Evolutionary conservation across 2,113 vertebrate genomes (phyloP).

Genomic region (Colossoma macropomum): DNA sequence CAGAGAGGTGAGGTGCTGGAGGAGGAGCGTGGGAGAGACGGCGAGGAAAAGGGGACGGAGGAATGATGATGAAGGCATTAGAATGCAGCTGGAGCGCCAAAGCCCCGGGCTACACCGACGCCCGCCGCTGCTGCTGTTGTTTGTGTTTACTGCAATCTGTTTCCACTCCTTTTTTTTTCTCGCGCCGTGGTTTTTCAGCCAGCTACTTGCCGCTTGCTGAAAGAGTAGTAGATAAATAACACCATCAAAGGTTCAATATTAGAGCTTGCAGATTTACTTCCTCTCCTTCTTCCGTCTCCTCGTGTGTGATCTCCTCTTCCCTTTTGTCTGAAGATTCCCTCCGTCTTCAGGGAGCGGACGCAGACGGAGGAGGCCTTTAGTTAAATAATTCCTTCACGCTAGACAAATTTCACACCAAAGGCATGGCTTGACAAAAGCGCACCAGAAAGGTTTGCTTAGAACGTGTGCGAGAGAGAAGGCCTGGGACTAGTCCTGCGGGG

Average conservation of each 20-base stretch:
- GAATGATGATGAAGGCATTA: conserved; percentile 54
- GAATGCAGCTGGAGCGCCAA: conserved; percentile 54
- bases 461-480: background rate
- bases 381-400: background rate
- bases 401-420: background rate
- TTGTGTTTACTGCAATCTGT: conserved; percentile 59
- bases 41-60: conserved; percentile 38
- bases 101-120: conserved; percentile 30
- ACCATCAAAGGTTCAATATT: background rate
- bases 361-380: background rate
- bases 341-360: background rate
- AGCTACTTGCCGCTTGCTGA: background rate
- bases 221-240: background rate
- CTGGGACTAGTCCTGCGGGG: no score
- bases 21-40: conserved; percentile 39
- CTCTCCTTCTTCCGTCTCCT: background rate
- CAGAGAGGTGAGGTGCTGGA: conserved; percentile 21
- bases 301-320: background rate
- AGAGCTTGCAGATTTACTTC: background rate
- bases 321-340: background rate
- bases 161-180: conserved; percentile 43
- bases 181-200: background rate
- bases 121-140: conserved; percentile 41
- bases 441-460: background rate
- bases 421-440: background rate